phyloP scores from a whole-genome alignment of 2,113 vertebrate species.

The Nycticebus coucang region DNA sequence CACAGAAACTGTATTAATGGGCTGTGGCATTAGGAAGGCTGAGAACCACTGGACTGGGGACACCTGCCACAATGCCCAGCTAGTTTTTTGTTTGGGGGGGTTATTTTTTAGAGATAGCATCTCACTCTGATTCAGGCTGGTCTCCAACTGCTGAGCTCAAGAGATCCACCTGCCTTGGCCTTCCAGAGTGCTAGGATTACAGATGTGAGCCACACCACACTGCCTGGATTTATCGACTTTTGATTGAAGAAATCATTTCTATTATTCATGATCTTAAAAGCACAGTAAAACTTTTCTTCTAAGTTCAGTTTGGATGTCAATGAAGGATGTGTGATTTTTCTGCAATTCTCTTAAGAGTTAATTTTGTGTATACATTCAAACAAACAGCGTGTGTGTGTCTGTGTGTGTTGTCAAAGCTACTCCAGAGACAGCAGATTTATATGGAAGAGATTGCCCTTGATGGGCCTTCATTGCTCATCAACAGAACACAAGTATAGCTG shows the following conservation, averaged over 20 bases:
- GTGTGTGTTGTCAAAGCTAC: background rate
- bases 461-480: background rate
- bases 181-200: no score
- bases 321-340: background rate
- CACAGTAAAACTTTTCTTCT: background rate
- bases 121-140: no score
- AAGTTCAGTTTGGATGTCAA: background rate
- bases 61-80: no score
- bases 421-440: background rate
- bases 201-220: no score
- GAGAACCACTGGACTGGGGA: no score
- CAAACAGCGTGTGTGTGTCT: background rate
- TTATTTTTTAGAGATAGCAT: no score
- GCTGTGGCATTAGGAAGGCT: no score
- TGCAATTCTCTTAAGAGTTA: background rate
- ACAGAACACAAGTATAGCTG: slow-evolving; percentile 48
- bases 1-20: no score
- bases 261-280: background rate
- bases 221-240: background rate
- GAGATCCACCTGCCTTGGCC: no score
- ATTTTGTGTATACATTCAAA: background rate
- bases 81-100: no score
- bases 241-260: background rate
- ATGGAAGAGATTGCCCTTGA: background rate
- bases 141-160: no score